Percentiles rank a stretch among this genome's conserved stretches.
These are phyloP conservation scores for Odontamblyopus rebecca DNA, from an alignment of 2,797 vertebrate species.

Conservation along the genomic window DNA sequence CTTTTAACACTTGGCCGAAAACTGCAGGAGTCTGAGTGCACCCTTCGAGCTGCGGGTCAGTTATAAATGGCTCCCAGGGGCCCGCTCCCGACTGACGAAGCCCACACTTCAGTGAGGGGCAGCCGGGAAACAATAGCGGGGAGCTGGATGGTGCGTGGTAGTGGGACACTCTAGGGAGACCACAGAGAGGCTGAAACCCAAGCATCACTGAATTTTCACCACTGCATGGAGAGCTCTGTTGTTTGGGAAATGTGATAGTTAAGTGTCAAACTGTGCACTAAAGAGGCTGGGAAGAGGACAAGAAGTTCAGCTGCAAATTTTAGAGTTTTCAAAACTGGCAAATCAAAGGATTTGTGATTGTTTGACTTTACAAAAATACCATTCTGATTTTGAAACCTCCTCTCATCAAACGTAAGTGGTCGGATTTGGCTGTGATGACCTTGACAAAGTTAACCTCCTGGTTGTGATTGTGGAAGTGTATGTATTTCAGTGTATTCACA, in stretches of 20 bases:
- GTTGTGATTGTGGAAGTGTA: no score
- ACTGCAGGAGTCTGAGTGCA: slow-evolving; percentile 59
- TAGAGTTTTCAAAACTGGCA: background rate
- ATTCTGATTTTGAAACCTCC: background rate
- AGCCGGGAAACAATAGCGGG: background rate
- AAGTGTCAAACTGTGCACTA: slow-evolving; percentile 50
- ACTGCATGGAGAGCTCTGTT: slow-evolving; percentile 32
- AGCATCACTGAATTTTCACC: slow-evolving; percentile 69
- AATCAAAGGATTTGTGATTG: background rate
- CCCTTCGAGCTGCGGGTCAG: slow-evolving; percentile 42
- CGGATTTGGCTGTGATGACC: no score
- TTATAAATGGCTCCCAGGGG: slow-evolving; percentile 72
- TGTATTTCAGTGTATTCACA: no score
- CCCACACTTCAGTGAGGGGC: slow-evolving; percentile 51
- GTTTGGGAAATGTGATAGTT: slow-evolving; percentile 69
- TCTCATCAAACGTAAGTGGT: no score
- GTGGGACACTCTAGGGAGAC: slow-evolving; percentile 23
- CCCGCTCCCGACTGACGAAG: slow-evolving; percentile 53
- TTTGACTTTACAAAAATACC: background rate
- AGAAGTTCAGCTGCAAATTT: slow-evolving; percentile 40
- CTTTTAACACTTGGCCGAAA: slow-evolving; percentile 76
- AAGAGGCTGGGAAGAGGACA: slow-evolving; percentile 18
- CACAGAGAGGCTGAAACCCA: slow-evolving; percentile 61
- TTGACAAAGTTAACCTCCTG: no score
- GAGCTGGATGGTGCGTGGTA: background rate